phyloP scores from a whole-genome alignment of 1,140 invertebrate species.

The Drosophila trapezifrons region DNA sequence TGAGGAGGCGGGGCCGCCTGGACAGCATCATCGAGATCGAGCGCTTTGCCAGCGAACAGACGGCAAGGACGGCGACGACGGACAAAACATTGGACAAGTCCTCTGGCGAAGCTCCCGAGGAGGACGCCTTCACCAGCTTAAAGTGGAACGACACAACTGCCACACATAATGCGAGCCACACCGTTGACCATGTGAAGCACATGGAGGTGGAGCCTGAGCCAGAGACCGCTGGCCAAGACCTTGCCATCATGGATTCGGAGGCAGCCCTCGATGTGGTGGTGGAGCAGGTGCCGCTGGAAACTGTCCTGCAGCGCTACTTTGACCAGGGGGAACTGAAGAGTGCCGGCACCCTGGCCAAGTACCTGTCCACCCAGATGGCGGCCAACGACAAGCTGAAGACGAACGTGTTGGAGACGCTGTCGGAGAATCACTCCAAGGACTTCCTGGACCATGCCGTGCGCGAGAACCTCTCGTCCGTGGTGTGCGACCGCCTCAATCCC shows the following conservation, averaged over 20 bases:
- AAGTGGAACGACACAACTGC: constrained; percentile 72
- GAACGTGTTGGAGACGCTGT: constrained; percentile 77
- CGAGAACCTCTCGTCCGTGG: constrained; percentile 80
- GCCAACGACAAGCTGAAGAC: constrained; percentile 69
- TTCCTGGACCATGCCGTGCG: constrained; percentile 82
- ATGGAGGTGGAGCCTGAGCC: constrained; percentile 12
- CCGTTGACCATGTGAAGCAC: constrained; percentile 12
- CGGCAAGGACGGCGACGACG: constrained; percentile 53
- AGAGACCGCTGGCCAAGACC: constrained; percentile 9
- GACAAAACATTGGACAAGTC: constrained; percentile 65
- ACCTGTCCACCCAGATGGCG: constrained; percentile 72
- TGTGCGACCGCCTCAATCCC: constrained; percentile 79
- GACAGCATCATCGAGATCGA: constrained; percentile 82
- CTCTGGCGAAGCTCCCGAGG: constrained; percentile 34
- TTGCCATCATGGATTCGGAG: constrained; percentile 53
- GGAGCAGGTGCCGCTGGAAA: constrained; percentile 62
- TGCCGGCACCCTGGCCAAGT: constrained; percentile 60
- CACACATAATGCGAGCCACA: constrained; percentile 14
- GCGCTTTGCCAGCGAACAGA: constrained; percentile 69
- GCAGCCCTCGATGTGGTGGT: constrained; percentile 54
- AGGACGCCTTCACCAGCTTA: constrained; percentile 57
- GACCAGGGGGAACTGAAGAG: constrained; percentile 48
- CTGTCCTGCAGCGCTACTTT: constrained; percentile 71
- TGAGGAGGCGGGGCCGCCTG: constrained; percentile 71
- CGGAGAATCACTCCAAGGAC: constrained; percentile 82